phyloP scores from a whole-genome alignment of 2,888 invertebrate species.

The Plusia festucae region DNA sequence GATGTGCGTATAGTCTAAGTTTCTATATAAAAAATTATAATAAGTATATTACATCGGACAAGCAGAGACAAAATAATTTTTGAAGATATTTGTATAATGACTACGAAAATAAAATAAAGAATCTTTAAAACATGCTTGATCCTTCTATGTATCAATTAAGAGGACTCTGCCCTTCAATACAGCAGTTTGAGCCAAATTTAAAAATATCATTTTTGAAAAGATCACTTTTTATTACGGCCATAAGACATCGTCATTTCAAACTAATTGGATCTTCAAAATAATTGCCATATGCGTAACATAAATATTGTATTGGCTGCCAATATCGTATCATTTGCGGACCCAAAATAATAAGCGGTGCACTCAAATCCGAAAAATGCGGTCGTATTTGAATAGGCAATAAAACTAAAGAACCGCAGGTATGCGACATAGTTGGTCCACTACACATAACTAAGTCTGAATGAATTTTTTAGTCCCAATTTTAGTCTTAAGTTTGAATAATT shows the following conservation, averaged over 20 bases:
- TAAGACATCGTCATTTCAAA: slow-evolving; percentile 16
- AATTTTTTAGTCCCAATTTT: slow-evolving; percentile 59
- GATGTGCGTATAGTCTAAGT: too few relatives aligned
- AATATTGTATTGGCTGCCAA: slow-evolving; percentile 22
- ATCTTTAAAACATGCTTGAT: neutral
- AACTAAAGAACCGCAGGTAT: slow-evolving; percentile 26
- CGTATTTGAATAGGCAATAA: slow-evolving; percentile 57
- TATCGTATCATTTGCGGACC: slow-evolving; percentile 37
- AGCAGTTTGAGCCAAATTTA: neutral
- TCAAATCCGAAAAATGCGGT: slow-evolving; percentile 46
- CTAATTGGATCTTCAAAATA: slow-evolving; percentile 34
- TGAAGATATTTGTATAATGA: too few relatives aligned
- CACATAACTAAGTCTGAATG: slow-evolving; percentile 25
- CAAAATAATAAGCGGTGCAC: slow-evolving; percentile 44
- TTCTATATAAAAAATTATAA: too few relatives aligned
- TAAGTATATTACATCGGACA: too few relatives aligned
- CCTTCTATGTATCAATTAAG: neutral
- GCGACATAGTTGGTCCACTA: slow-evolving; percentile 17
- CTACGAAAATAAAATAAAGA: neutral
- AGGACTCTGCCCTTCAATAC: neutral
- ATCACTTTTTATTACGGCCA: slow-evolving; percentile 10
- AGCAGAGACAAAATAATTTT: too few relatives aligned
- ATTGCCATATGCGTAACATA: slow-evolving; percentile 16
- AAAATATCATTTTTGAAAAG: neutral
- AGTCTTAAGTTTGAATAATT: slow-evolving; percentile 60